These are phyloP conservation scores for Diploptera punctata DNA, from an alignment of 2,888 invertebrate genomes.

Conservation along the genomic window DNA sequence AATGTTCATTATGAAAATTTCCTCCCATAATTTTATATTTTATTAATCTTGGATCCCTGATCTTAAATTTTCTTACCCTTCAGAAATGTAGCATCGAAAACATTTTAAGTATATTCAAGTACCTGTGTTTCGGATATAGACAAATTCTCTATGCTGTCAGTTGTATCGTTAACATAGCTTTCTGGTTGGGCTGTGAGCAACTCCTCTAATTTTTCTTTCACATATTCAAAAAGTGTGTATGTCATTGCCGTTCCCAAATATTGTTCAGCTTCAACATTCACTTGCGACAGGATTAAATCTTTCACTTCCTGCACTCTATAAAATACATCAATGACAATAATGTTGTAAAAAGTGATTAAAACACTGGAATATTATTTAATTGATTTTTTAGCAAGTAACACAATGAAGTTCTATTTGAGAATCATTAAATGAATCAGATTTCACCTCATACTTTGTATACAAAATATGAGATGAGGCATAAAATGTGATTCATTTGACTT, in stretches of 20 bases:
- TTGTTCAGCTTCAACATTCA: constrained; percentile 77
- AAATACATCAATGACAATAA: neutral
- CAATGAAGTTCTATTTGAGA: no score
- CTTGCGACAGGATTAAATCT: constrained; percentile 66
- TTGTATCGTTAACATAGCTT: constrained; percentile 53
- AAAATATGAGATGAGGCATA: no score
- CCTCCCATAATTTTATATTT: no score
- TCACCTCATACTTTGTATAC: no score
- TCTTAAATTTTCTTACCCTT: no score
- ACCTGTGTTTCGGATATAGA: constrained; percentile 59
- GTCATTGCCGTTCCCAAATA: constrained; percentile 94
- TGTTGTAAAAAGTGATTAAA: neutral
- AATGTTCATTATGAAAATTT: no score
- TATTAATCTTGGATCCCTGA: no score
- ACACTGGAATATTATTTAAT: constrained; percentile 43
- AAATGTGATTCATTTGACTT: no score
- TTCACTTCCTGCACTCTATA: constrained; percentile 72
- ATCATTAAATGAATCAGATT: no score
- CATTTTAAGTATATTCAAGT: no score
- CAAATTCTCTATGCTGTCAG: constrained; percentile 62
- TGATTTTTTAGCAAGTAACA: constrained; percentile 45
- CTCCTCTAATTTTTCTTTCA: constrained; percentile 81
- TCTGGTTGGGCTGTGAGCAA: constrained; percentile 76
- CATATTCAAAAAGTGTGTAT: constrained; percentile 89
- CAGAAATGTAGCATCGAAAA: no score